Evolutionary conservation across 2,888 invertebrate genomes (phyloP).

Genomic region (Hedychridium roseum): DNA sequence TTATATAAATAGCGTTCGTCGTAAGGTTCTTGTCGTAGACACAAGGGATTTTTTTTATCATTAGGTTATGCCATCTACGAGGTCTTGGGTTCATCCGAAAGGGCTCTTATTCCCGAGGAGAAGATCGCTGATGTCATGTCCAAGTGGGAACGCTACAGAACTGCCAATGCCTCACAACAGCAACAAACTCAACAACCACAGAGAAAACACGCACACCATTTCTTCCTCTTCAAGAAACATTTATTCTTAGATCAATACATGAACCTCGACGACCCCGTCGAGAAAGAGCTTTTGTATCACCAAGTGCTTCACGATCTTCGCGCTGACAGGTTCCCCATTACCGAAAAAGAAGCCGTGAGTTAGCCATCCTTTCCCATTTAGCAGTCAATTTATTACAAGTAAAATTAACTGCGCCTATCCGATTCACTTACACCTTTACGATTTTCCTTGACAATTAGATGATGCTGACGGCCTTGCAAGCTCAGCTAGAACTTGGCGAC

Average conservation of each 20-base stretch:
- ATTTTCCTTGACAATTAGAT: conserved; percentile 68
- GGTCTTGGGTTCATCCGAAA: conserved; percentile 85
- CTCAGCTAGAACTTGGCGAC: conserved; percentile 91
- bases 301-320: conserved; percentile 91
- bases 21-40: too few species aligned
- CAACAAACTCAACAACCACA: conserved; percentile 54
- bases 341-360: conserved; percentile 92
- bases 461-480: conserved; percentile 92
- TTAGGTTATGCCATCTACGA: conserved; percentile 92
- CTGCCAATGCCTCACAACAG: conserved; percentile 69
- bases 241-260: conserved; percentile 82
- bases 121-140: conserved; percentile 95
- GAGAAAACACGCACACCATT: conserved; percentile 69
- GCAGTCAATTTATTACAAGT: background rate
- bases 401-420: background rate
- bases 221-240: conserved; percentile 83
- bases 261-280: conserved; percentile 84
- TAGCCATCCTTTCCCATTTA: background rate
- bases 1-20: conserved; percentile 1
- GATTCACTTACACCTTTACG: background rate
- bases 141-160: conserved; percentile 90
- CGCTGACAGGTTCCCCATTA: conserved; percentile 90
- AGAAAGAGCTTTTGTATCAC: conserved; percentile 92
- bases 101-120: conserved; percentile 84
- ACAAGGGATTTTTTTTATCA: too few species aligned